Percentiles rank a stretch among this genome's conserved stretches.
Conservation (phyloP, 2,888 invertebrate species). For the Ectemnius continuus region DNA sequence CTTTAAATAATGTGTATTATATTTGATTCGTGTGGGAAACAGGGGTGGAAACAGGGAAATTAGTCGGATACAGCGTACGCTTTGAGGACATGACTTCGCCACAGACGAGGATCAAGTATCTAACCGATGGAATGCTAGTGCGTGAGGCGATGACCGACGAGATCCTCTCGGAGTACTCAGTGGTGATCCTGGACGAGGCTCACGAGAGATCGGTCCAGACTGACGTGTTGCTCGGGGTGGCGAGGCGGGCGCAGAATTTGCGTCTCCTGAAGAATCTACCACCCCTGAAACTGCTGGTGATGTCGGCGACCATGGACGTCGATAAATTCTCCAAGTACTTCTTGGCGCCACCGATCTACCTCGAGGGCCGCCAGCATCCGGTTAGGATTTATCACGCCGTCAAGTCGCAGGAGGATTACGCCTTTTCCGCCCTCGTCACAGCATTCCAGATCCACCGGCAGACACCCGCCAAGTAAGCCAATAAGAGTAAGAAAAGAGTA, state of each 20-base stretch:
- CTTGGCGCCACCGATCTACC: conserved; percentile 89
- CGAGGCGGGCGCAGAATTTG: conserved; percentile 90
- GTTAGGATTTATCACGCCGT: conserved; percentile 87
- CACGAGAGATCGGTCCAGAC: conserved; percentile 97
- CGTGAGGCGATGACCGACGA: conserved; percentile 92
- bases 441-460: conserved; percentile 93
- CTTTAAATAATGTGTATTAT: too few relatives aligned
- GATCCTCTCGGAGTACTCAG: conserved; percentile 86
- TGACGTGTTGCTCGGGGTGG: conserved; percentile 95
- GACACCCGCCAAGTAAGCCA: conserved; percentile 86
- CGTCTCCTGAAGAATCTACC: conserved; percentile 81
- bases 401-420: conserved; percentile 89
- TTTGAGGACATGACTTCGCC: conserved; percentile 93
- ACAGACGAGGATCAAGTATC: conserved; percentile 91
- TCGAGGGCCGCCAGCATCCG: conserved; percentile 93
- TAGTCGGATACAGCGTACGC: conserved; percentile 89
- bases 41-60: conserved; percentile 83
- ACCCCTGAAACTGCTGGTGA: conserved; percentile 88
- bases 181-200: conserved; percentile 91
- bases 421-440: conserved; percentile 89
- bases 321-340: conserved; percentile 95
- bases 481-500: too few relatives aligned
- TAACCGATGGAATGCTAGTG: conserved; percentile 96
- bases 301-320: conserved; percentile 98
- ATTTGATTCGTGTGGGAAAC: too few relatives aligned